Evolutionary conservation across 2,113 vertebrate species (phyloP), one percentile per base, ranked within the genome.

Genomic region (rabbit (Oryctolagus cuniculus)): DNA sequence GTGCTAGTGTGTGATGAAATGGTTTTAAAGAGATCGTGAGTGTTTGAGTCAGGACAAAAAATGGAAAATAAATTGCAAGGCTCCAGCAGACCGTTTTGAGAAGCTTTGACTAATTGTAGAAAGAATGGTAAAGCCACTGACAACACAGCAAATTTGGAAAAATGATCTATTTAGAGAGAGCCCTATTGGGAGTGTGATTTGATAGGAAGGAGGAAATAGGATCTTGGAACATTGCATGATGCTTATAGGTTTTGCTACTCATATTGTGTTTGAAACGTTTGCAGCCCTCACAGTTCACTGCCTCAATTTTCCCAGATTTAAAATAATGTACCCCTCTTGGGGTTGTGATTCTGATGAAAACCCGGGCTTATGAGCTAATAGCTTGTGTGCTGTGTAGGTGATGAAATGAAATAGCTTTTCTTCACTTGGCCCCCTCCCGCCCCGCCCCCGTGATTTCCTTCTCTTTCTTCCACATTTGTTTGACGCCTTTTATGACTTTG

Each of bases 91-190:
- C 89, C 55, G 51, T 96, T 97, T 87, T 88, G 79, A 96, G 95
- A 84, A 81, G 49, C 80, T 95, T 80, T 97, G 93, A 97, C 77
- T 93, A 93, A 97, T 84, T 90, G 83, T 49, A 88, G 82, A 94
- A 97, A 93, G 84, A 95, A 84, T 69, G 77, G 31, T 78, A 80
- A 79, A 92, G 78, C 88, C 66, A 70, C 73, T 81, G 87, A 96
- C 95, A 95, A 38, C 64, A 38, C 51, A 74, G 96, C 80, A 92
- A 93, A 95, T 95, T 89, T 95, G 89, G 96, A 92, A 92, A 95
- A 96, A 92, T 78, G 95, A 92, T 93, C 79, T 89, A 34, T 92
- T 95, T 96, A 81, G 90, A 83, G 95, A 94, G 66, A 95, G 63
- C 88, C 85, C 95, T 94, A 16, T 53, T 81, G 94, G 95, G 93